Conservation (phyloP, 2,888 invertebrate genomes). For the Polyommatus icarus region DNA sequence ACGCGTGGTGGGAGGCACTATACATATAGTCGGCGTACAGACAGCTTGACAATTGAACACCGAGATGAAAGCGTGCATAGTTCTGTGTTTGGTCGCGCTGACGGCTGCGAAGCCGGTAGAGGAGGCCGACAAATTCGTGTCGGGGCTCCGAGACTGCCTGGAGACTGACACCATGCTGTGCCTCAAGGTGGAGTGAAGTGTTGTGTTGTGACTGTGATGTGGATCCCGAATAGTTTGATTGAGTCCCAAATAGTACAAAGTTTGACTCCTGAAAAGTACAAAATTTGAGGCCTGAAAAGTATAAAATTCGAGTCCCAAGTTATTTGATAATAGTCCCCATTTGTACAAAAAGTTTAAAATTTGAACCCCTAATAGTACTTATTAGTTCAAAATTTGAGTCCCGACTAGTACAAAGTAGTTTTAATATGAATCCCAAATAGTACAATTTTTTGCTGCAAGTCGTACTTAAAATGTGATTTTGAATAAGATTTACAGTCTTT, state of each 20-base stretch:
- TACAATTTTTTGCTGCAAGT: no score
- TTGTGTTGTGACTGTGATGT: slow-evolving; percentile 51
- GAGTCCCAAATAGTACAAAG: neutral
- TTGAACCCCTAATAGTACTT: no score
- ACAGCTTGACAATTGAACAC: slow-evolving; percentile 69
- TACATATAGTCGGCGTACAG: slow-evolving; percentile 70
- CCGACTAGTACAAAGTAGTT: no score
- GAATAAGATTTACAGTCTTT: no score
- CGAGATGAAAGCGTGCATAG: slow-evolving; percentile 67
- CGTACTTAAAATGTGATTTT: no score
- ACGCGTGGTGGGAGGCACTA: slow-evolving; percentile 64
- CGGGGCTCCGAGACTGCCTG: slow-evolving; percentile 83
- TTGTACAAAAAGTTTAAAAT: no score
- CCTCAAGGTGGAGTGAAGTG: slow-evolving; percentile 83
- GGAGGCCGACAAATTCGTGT: slow-evolving; percentile 64
- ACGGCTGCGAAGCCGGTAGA: slow-evolving; percentile 70
- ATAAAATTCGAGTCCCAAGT: no score
- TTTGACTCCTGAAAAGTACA: no score
- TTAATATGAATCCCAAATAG: no score
- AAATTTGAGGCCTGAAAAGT: neutral
- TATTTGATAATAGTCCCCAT: no score
- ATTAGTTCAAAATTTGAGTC: no score
- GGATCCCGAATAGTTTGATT: neutral
- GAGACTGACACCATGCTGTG: slow-evolving; percentile 85
- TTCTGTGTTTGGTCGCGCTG: slow-evolving; percentile 59